A percentile compares a stretch with the other conserved stretches of the same genome.
Conservation (phyloP, 2,797 vertebrate genomes). For the Pteronotus mesoamericanus region DNA sequence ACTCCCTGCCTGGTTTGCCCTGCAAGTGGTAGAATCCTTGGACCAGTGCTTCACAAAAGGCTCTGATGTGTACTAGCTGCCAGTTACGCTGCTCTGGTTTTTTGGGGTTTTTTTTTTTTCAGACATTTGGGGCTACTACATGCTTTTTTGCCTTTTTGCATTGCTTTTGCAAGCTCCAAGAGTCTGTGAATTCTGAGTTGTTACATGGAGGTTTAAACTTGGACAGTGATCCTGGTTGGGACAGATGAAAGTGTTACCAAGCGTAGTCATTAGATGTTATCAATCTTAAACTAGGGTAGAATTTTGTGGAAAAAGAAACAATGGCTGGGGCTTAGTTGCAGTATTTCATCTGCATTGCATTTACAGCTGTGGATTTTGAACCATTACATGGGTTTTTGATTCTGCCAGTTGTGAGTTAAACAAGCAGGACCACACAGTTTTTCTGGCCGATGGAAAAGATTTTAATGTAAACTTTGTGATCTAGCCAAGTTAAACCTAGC, state of each 20-base stretch:
- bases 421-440: slow-evolving; percentile 66
- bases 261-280: background rate
- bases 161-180: slow-evolving; percentile 22
- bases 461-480: slow-evolving; percentile 58
- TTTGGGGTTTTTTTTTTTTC: background rate
- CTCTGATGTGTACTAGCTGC: background rate
- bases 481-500: slow-evolving; percentile 60
- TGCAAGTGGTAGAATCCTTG: background rate
- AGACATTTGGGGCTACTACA: background rate
- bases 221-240: background rate
- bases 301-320: slow-evolving; percentile 47
- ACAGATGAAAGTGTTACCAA: background rate
- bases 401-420: slow-evolving; percentile 62
- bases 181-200: slow-evolving; percentile 11
- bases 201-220: slow-evolving; percentile 12
- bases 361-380: slow-evolving; percentile 66
- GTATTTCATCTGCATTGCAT: slow-evolving; percentile 48
- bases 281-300: slow-evolving; percentile 5
- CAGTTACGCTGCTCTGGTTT: background rate
- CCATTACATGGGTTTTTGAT: slow-evolving; percentile 49
- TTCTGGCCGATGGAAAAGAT: slow-evolving; percentile 52
- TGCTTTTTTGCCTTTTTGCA: background rate
- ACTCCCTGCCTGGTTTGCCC: background rate
- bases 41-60: background rate
- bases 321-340: background rate